Conservation (phyloP, 2,113 vertebrate genomes). For the Rhinopomastus cyanomelas region DNA sequence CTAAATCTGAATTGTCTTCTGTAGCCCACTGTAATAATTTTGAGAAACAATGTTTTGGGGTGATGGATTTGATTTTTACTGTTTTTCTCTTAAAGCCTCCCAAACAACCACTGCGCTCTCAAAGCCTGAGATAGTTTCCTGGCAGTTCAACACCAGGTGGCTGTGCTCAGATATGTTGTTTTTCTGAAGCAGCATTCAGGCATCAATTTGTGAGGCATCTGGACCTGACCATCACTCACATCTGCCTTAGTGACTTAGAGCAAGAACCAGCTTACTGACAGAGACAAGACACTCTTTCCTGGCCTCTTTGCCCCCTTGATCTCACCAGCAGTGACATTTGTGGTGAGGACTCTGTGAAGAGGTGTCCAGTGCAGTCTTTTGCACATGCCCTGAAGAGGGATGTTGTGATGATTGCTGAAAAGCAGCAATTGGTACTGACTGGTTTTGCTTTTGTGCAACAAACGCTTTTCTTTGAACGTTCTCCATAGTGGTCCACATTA, state of each 20-base stretch:
- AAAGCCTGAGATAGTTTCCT: background rate
- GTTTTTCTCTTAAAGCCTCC: background rate
- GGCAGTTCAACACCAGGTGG: background rate
- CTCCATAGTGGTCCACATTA: background rate
- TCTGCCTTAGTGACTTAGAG: background rate
- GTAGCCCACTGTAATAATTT: background rate
- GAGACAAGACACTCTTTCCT: background rate
- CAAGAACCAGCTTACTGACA: background rate
- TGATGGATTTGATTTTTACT: background rate
- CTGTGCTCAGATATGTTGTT: background rate
- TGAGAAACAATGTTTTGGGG: background rate
- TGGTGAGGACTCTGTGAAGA: background rate
- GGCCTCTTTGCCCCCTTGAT: background rate
- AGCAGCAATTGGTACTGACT: background rate
- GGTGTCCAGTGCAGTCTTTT: background rate
- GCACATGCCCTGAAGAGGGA: background rate
- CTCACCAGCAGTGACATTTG: fast-evolving
- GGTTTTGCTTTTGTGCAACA: background rate
- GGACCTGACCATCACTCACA: background rate
- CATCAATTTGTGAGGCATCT: background rate
- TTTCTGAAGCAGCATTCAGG: background rate
- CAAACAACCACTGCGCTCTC: background rate
- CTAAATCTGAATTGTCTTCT: background rate
- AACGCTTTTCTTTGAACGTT: background rate
- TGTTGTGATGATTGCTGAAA: background rate